Conservation (phyloP, 2,113 vertebrate genomes). For the Oreocharis arfaki region DNA sequence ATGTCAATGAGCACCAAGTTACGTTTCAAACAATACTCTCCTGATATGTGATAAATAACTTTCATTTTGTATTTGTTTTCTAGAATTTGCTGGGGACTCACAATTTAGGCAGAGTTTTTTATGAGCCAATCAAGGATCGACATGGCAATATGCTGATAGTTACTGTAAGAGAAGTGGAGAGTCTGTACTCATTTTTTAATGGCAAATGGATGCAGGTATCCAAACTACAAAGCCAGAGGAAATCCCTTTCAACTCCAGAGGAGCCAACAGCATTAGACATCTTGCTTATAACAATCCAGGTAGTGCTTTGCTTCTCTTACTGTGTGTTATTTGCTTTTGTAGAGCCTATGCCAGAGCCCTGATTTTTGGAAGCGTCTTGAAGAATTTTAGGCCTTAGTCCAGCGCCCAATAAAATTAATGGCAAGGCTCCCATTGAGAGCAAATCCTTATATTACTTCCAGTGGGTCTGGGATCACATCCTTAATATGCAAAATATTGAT, state of each 20-base stretch:
- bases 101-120: constrained; percentile 92
- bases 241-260: constrained; percentile 95
- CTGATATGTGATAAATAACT: background rate
- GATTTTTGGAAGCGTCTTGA: constrained; percentile 11
- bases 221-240: constrained; percentile 96
- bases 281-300: constrained; percentile 97
- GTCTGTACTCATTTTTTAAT: constrained; percentile 86
- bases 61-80: constrained; percentile 21
- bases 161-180: constrained; percentile 88
- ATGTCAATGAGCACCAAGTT: background rate
- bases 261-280: constrained; percentile 95
- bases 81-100: constrained; percentile 94
- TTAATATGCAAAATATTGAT: constrained; percentile 33
- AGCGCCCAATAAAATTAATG: constrained; percentile 60
- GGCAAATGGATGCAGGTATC: constrained; percentile 96
- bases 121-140: constrained; percentile 95
- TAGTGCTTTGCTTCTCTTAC: constrained; percentile 57
- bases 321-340: constrained; percentile 40
- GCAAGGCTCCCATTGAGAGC: constrained; percentile 43
- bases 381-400: constrained; percentile 55
- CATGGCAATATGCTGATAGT: constrained; percentile 94
- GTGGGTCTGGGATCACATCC: constrained; percentile 26
- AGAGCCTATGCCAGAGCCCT: constrained; percentile 26
- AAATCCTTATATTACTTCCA: constrained; percentile 39
- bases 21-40: background rate